Evolutionary conservation across 2,888 invertebrate species (phyloP).

Genomic region (Epinotia nisella): DNA sequence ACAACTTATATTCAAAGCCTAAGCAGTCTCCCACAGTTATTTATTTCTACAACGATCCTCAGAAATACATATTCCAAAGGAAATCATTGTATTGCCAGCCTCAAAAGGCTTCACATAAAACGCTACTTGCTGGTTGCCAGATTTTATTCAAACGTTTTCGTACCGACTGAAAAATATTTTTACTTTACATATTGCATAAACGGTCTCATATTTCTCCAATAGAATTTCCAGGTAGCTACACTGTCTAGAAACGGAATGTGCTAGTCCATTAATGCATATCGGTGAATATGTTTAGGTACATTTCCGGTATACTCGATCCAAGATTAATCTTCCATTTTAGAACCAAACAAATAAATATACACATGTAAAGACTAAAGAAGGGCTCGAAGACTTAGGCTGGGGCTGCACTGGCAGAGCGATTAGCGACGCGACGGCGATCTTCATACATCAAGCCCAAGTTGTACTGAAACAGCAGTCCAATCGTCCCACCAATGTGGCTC

Average conservation of each 20-base stretch:
- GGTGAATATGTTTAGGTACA: background rate
- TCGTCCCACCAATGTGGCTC: no score
- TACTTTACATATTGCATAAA: constrained; percentile 20
- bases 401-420: no score
- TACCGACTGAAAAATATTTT: constrained; percentile 25
- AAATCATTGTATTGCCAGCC: constrained; percentile 14
- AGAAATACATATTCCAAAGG: constrained; percentile 13
- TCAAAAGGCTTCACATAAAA: constrained; percentile 23
- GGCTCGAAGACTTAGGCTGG: no score
- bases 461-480: no score
- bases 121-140: constrained; percentile 20
- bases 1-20: background rate
- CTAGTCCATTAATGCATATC: constrained; percentile 14
- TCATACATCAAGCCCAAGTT: no score
- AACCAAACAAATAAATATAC: no score
- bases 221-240: constrained; percentile 24
- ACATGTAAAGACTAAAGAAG: no score
- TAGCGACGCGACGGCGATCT: no score
- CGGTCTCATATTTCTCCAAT: constrained; percentile 16
- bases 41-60: background rate
- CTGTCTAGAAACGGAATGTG: constrained; percentile 13
- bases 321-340: no score
- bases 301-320: background rate
- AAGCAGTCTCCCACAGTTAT: background rate
- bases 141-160: constrained; percentile 29